phyloP scores from a whole-genome alignment of 2,797 vertebrate genomes.

The Pagetopsis macropterus region DNA sequence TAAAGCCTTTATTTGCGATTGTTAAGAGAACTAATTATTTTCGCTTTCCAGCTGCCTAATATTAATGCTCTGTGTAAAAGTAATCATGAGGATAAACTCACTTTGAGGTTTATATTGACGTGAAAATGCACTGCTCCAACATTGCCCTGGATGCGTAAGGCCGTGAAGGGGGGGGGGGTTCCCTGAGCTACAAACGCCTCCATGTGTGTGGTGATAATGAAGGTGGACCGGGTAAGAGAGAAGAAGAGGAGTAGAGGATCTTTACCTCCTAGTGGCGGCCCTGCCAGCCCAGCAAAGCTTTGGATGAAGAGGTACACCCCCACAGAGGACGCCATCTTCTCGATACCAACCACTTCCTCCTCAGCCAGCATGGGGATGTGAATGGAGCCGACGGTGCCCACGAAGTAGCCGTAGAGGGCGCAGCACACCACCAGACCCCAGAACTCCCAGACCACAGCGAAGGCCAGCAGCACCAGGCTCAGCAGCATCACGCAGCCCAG shows the following conservation, averaged over 20 bases:
- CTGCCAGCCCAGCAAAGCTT: constrained; percentile 92
- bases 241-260: neutral
- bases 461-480: constrained; percentile 87
- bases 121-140: too few species aligned
- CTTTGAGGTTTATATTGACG: too few species aligned
- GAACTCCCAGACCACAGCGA: constrained; percentile 88
- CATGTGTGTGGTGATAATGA: too few species aligned
- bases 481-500: constrained; percentile 87
- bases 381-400: constrained; percentile 90
- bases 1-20: too few species aligned
- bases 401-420: constrained; percentile 89
- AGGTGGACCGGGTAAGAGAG: neutral
- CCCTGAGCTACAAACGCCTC: too few species aligned
- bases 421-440: constrained; percentile 91
- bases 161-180: too few species aligned
- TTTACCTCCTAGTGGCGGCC: constrained; percentile 94
- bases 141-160: too few species aligned
- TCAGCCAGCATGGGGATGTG: constrained; percentile 96
- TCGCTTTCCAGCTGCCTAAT: too few species aligned
- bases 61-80: too few species aligned
- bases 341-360: constrained; percentile 91
- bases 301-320: constrained; percentile 95
- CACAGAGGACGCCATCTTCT: constrained; percentile 91
- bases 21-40: too few species aligned
- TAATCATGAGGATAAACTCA: too few species aligned